Base-by-base conservation (phyloP, 2,888 invertebrate genomes). In the Steinernema carpocapsae region DNA sequence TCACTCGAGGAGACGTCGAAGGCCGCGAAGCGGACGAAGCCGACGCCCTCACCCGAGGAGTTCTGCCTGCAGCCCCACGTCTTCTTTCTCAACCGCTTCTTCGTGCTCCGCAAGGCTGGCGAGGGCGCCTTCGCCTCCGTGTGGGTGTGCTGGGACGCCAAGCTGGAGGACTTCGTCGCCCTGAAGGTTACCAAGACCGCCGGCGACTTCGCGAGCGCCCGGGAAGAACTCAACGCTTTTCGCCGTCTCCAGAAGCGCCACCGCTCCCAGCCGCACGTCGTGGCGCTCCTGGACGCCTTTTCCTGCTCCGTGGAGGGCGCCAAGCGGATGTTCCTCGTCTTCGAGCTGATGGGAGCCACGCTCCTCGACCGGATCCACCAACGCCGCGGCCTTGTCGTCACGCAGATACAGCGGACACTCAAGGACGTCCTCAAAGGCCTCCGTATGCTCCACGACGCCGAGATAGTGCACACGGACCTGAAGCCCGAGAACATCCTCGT, bases 381-480 rank as follows among this genome's bases (percentile, higher is more conserved):
- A 6, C 48, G 19, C n/a, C 17, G 3, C 19, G 48, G 48, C 4
- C 19, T 48, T 19, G 19, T 3, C 48, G 48, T 19, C 6, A n/a
- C n/a, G n/a, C 4, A 6, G n/a, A 19, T 48, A 19, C 48, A 17
- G 7, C n/a, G n/a, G 7, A 48, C 19, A 4, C 48, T 48, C n/a
- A 48, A 4, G n/a, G 48, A 48, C 6, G 48, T 48, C 48, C 48
- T 48, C 7, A 17, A 17, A 4, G 48, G 48, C 6, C 48, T 48
- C 48, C 6, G n/a, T 4, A 17, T 10, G n/a, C 48, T 48, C 48
- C 48, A 48, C 48, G n/a, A 48, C n/a, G 3, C 17, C 48, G 19
- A 48, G n/a, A 48, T 48, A 17, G 48, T 48, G 48, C 48, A 48
- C 48, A 48, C 48, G 48, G 48, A 48, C 48, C 48, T 48, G n/a